Evolutionary conservation across 2,113 vertebrate genomes (phyloP).

Genomic region (Peromyscus californicus): DNA sequence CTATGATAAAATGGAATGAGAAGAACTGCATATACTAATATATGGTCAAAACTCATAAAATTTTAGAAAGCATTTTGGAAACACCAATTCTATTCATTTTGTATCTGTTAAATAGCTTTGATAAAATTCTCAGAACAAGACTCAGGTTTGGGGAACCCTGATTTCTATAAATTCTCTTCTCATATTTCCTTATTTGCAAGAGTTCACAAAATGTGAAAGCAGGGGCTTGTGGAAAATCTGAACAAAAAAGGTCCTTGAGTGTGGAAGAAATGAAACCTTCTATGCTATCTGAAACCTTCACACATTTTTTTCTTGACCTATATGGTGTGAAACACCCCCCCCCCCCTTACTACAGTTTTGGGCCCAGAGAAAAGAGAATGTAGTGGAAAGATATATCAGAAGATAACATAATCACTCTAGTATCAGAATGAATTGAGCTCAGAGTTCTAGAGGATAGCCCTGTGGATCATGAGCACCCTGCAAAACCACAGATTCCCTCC

Average conservation of each 20-base stretch:
- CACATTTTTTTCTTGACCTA: constrained; percentile 46
- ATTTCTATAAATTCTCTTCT: constrained; percentile 25
- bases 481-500: constrained; percentile 1
- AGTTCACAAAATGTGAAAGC: constrained; percentile 44
- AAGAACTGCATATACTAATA: not conserved
- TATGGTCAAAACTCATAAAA: not conserved
- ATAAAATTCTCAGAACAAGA: constrained; percentile 41
- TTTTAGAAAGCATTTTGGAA: constrained; percentile 18
- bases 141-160: not conserved
- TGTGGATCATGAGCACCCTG: not conserved
- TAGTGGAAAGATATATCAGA: constrained; percentile 8
- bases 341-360: not conserved
- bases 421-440: not conserved
- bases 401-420: not conserved
- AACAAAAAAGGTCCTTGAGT: constrained; percentile 25
- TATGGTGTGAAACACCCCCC: constrained; percentile 39
- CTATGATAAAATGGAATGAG: not conserved
- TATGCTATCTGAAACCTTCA: not conserved
- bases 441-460: not conserved
- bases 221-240: not conserved
- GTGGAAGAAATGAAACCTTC: constrained; percentile 20
- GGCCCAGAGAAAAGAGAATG: not conserved
- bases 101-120: not conserved
- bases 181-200: constrained; percentile 15
- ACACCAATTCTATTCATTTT: not conserved